These are phyloP conservation scores for Monochamus alternatus DNA, from an alignment of 2,888 invertebrate species.

Conservation along the genomic window DNA sequence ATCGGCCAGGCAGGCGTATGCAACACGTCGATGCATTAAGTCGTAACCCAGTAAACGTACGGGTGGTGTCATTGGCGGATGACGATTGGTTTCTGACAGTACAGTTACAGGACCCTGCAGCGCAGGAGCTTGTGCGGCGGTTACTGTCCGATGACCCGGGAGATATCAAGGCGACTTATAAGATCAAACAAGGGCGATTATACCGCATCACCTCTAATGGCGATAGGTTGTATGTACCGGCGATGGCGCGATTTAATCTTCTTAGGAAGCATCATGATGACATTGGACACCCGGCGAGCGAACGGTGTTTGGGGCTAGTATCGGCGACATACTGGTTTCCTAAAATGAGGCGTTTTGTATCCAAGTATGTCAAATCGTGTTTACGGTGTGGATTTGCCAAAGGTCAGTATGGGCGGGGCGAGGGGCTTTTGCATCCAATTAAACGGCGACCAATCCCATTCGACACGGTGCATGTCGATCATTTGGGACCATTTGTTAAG, in stretches of 20 bases:
- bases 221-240: conserved; percentile 33
- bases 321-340: conserved; percentile 40
- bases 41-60: conserved; percentile 11
- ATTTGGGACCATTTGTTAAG: no score
- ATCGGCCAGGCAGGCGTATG: conserved; percentile 34
- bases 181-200: conserved; percentile 44
- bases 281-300: not conserved
- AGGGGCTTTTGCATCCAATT: conserved; percentile 24
- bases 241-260: conserved; percentile 29
- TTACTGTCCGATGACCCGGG: not conserved
- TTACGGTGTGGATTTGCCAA: not conserved
- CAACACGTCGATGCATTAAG: conserved; percentile 33
- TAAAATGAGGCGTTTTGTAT: conserved; percentile 40
- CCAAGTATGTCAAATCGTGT: conserved; percentile 40
- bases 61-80: conserved; percentile 36
- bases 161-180: conserved; percentile 36
- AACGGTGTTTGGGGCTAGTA: conserved; percentile 29
- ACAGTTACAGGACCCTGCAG: conserved; percentile 35
- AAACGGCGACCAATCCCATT: conserved; percentile 29
- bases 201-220: conserved; percentile 20
- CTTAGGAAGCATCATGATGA: conserved; percentile 18
- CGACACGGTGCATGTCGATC: conserved; percentile 19
- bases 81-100: conserved; percentile 51
- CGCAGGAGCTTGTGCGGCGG: not conserved
- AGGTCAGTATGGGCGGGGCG: no score